A percentile compares a stretch with the other conserved stretches of the same genome.
phyloP scores from a whole-genome alignment of 2,113 vertebrate species.

The Erythrocebus patas region DNA sequence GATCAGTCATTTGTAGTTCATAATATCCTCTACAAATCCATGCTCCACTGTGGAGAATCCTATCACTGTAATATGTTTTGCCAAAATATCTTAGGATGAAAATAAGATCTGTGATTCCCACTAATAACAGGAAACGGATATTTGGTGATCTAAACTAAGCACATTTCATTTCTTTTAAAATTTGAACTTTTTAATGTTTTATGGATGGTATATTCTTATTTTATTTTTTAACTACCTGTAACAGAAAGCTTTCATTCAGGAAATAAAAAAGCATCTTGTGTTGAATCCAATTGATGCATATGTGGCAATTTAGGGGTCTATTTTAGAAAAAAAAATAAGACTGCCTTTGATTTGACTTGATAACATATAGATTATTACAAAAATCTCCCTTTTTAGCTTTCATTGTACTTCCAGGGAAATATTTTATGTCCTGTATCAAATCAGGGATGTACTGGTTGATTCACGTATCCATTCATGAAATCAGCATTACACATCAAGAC shows the following conservation, averaged over 20 bases:
- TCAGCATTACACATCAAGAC: neutral
- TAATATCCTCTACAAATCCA: too few relatives aligned
- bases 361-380: neutral
- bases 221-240: neutral
- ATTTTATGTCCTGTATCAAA: neutral
- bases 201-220: neutral
- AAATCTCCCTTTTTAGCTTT: neutral
- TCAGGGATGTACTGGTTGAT: neutral
- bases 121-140: neutral
- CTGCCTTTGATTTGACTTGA: neutral
- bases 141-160: neutral
- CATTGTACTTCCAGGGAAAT: neutral
- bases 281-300: neutral
- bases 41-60: neutral
- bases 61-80: neutral
- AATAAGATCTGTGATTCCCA: neutral
- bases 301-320: neutral
- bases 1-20: neutral
- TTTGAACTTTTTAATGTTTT: neutral
- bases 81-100: neutral
- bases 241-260: fast-evolving
- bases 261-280: neutral
- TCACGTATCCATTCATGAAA: neutral
- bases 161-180: neutral
- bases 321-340: neutral